Evolutionary conservation across 1,140 invertebrate species (phyloP).

Genomic region (Meloidogyne floridensis): DNA sequence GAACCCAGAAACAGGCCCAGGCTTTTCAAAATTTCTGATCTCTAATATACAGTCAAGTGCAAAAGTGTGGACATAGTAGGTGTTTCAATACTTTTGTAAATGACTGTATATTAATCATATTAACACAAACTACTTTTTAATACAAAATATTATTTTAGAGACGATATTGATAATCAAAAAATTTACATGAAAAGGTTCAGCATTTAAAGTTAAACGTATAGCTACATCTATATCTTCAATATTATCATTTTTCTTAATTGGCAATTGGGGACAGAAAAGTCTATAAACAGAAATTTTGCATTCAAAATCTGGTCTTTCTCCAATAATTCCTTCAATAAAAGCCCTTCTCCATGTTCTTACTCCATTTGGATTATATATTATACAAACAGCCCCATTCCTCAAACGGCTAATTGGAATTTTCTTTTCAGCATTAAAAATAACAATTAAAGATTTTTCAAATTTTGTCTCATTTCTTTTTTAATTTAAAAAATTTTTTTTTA

Average conservation of each 20-base stretch:
- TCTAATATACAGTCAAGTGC: too few relatives aligned
- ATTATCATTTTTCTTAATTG: constrained; percentile 2
- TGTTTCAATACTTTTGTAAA: too few relatives aligned
- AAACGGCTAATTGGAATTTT: neutral
- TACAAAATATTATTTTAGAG: neutral
- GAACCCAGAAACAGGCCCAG: too few relatives aligned
- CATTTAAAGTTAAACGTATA: neutral
- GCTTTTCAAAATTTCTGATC: too few relatives aligned
- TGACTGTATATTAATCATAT: too few relatives aligned
- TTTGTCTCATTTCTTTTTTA: neutral
- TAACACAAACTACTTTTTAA: too few relatives aligned
- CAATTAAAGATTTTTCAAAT: neutral
- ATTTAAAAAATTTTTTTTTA: neutral
- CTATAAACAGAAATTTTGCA: constrained; percentile 18
- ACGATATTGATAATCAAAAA: neutral
- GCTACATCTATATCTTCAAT: constrained; percentile 9
- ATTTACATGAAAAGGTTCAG: neutral
- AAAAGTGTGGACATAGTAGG: too few relatives aligned
- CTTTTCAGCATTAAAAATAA: neutral
- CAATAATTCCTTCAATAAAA: constrained; percentile 1
- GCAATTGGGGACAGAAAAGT: constrained; percentile 5
- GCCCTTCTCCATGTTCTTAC: neutral
- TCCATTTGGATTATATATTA: neutral
- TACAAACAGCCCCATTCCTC: neutral
- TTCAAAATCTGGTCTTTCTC: constrained; percentile 9